Evolutionary conservation across 2,888 invertebrate species (phyloP).

Genomic region (Philopedon plagiatum): DNA sequence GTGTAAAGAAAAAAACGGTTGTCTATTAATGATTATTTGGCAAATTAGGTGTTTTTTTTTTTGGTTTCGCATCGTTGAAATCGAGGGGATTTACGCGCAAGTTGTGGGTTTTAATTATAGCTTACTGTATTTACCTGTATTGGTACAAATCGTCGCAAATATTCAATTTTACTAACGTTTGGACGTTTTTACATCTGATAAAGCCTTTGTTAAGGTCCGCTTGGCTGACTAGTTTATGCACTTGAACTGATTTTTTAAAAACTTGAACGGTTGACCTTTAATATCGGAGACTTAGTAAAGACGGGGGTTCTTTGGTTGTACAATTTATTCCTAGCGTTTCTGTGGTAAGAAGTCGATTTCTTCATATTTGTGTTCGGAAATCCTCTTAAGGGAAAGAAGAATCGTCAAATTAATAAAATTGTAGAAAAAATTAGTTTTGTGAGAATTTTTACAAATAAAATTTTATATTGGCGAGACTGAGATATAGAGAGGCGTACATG

Average conservation of each 20-base stretch:
- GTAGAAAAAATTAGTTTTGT: not conserved
- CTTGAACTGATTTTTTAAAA: not conserved
- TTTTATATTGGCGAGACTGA: not conserved
- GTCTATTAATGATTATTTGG: not conserved
- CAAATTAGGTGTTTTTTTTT: not conserved
- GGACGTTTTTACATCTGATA: conserved; percentile 1
- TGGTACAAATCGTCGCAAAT: too few species aligned
- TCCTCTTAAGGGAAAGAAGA: not conserved
- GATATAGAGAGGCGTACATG: not conserved
- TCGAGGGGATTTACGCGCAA: not conserved
- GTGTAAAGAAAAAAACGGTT: conserved; percentile 7
- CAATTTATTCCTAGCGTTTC: conserved; percentile 25
- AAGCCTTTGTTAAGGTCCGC: not conserved
- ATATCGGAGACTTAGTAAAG: conserved; percentile 11
- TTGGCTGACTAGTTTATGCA: not conserved
- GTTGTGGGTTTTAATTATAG: not conserved
- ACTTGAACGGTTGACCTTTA: not conserved
- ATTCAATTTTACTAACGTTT: not conserved
- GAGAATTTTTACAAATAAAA: not conserved
- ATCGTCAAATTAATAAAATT: not conserved
- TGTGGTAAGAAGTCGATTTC: conserved; percentile 19
- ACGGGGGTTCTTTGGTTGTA: conserved; percentile 8
- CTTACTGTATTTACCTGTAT: too few species aligned
- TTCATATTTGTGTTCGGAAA: not conserved
- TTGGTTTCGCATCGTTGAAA: not conserved